Percentiles rank a stretch among this genome's conserved stretches.
These are phyloP conservation scores for Leptoteleia sp. DNA, from an alignment of 1,140 invertebrate genomes.

Conservation along the genomic window DNA sequence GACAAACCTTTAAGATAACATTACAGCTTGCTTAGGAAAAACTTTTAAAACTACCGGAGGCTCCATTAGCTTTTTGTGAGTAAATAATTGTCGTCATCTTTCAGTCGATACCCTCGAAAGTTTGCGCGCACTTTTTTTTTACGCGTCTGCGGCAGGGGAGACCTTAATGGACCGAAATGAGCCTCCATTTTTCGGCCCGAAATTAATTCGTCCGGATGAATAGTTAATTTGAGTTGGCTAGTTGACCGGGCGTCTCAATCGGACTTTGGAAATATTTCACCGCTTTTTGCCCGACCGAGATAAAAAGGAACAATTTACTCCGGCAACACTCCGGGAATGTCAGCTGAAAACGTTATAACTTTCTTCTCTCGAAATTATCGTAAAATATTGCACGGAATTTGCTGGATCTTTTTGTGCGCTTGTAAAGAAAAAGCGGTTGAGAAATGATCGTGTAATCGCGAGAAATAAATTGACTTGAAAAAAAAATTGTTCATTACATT, in stretches of 20 bases:
- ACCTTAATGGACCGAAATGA: conserved; percentile 16
- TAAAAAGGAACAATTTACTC: conserved; percentile 39
- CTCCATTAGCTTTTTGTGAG: conserved; percentile 29
- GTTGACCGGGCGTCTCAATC: conserved; percentile 15
- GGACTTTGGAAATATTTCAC: conserved; percentile 21
- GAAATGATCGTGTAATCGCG: conserved; percentile 19
- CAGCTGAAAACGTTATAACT: conserved; percentile 25
- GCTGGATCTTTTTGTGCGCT: conserved; percentile 11
- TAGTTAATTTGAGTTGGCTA: conserved; percentile 17
- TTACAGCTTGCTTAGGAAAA: conserved; percentile 22
- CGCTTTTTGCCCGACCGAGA: conserved; percentile 12
- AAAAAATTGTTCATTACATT: conserved; percentile 1
- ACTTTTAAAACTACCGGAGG: conserved; percentile 30
- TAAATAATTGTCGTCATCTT: conserved; percentile 37
- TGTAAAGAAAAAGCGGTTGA: conserved; percentile 8
- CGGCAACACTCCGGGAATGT: conserved; percentile 1
- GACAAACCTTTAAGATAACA: conserved; percentile 33
- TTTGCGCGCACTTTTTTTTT: conserved; percentile 41
- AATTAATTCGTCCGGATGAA: conserved; percentile 8
- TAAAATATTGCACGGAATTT: conserved; percentile 33
- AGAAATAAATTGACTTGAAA: conserved; percentile 18
- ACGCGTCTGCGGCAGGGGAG: background rate
- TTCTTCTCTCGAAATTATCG: conserved; percentile 39
- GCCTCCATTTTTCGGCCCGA: conserved; percentile 9
- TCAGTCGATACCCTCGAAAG: conserved; percentile 16